A percentile compares a stretch with the other conserved stretches of the same genome.
phyloP scores from a whole-genome alignment of 1,140 invertebrate genomes.

The Anastatus disparis region DNA sequence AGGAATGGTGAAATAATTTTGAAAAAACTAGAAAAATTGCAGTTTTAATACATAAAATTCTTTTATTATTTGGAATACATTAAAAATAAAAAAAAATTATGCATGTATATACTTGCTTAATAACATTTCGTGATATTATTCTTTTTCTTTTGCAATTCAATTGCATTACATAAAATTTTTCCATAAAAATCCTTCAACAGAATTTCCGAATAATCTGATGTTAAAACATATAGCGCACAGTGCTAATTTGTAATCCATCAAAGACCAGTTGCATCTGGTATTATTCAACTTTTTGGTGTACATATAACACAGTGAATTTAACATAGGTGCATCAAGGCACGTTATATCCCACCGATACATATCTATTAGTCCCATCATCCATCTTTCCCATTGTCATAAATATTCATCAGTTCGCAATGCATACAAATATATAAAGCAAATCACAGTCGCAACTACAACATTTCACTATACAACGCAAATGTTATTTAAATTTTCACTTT shows the following conservation, averaged over 20 bases:
- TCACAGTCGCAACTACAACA: slow-evolving; percentile 19
- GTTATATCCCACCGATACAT: slow-evolving; percentile 19
- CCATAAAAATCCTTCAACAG: too few relatives aligned
- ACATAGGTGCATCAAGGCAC: slow-evolving; percentile 5
- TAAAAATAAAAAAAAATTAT: too few relatives aligned
- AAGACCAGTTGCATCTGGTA: neutral
- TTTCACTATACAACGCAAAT: neutral
- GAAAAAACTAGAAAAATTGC: too few relatives aligned
- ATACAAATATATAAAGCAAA: slow-evolving; percentile 29
- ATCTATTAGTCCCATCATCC: slow-evolving; percentile 24
- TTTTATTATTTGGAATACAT: too few relatives aligned
- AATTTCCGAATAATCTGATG: neutral
- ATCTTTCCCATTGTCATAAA: slow-evolving; percentile 22
- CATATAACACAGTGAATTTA: neutral
- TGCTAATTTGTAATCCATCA: slow-evolving; percentile 16
- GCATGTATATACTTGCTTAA: too few relatives aligned
- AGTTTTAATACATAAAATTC: too few relatives aligned
- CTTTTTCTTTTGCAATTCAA: too few relatives aligned
- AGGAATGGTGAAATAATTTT: too few relatives aligned
- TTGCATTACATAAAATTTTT: too few relatives aligned
- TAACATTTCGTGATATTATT: too few relatives aligned
- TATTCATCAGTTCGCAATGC: slow-evolving; percentile 13
- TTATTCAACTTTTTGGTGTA: neutral
- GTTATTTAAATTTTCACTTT: slow-evolving; percentile 4
- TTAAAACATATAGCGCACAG: neutral